phyloP scores from a whole-genome alignment of 2,888 invertebrate genomes.

The Pristionchus exspectatus region DNA sequence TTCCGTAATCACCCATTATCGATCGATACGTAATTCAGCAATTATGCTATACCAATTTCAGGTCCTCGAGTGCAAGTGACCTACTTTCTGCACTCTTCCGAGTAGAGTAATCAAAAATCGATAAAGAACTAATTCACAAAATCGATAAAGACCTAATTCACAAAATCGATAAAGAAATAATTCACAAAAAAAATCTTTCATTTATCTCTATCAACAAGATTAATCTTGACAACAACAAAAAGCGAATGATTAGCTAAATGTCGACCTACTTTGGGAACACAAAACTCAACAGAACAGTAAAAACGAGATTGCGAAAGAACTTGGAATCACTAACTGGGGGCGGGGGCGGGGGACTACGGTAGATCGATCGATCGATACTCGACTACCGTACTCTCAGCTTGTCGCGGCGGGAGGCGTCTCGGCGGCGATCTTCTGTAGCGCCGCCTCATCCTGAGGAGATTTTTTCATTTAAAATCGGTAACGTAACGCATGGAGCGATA shows the following conservation, averaged over 20 bases:
- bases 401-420: neutral
- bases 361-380: neutral
- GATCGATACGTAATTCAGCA: no score
- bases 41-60: neutral
- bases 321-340: slow-evolving; percentile 26
- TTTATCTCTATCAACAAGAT: slow-evolving; percentile 38
- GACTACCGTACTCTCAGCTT: slow-evolving; percentile 35
- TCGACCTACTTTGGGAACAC: slow-evolving; percentile 19
- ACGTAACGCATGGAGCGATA: no score
- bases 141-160: neutral
- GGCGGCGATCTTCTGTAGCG: slow-evolving; percentile 70
- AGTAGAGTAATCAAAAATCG: neutral
- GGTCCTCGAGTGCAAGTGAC: neutral
- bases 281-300: neutral
- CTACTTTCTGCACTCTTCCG: neutral
- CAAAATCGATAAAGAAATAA: neutral
- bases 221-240: slow-evolving; percentile 24
- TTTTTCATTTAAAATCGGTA: no score
- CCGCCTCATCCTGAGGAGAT: slow-evolving; percentile 70
- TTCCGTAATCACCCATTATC: no score
- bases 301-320: slow-evolving; percentile 34
- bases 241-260: neutral
- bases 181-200: neutral
- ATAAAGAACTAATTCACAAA: slow-evolving; percentile 1
- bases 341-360: neutral